Evolutionary conservation across 1,140 invertebrate species (phyloP), one percentile per base, ranked within the genome.

Genomic region (Drosophila pachea): DNA sequence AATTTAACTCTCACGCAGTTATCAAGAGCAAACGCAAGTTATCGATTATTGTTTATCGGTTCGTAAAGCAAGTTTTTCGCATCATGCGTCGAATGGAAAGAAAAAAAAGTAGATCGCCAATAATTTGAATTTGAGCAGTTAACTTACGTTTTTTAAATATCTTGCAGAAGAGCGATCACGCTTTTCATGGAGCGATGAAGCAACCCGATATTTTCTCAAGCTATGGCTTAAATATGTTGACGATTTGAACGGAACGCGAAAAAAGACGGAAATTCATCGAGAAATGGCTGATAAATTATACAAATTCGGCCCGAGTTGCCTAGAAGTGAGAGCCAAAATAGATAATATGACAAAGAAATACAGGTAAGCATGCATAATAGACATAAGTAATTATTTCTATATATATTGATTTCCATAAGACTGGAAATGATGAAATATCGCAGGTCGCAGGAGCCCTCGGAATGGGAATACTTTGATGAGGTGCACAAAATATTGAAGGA

Each of bases 291-390:
- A 48, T 0, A 32, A 77, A 40, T 56, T 81, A 56, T 6, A 33
- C 0, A 16, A 58, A 8, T 70, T 74, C 32, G 50, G 55, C 1
- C 11, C 49, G 3, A 76, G 42, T 4, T 12, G n/a, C 4, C 11
- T 22, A 7, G 78, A 81, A 29, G 32, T 81, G 0, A 81, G 71
- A 16, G 53, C 50, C 8, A 74, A 74, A 65, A 50, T 82, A n/a
- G 74, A 77, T 16, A 61, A 59, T 14, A 52, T 82, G 33, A 53
- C 52, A 8, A 53, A 67, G 16, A 65, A 62, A 47, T 81, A 62
- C 38, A 63, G 47, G 78, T 74, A 58, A 50, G 31, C 22, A 8
- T 5, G 3, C 3, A 42, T 12, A 42, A 42, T 42, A 56, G 7
- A 38, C 11, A 9, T 49, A 36, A 38, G 4, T n/a, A 36, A 6